Base-by-base conservation (phyloP, 2,797 vertebrate genomes). In the Propithecus perrieri region DNA sequence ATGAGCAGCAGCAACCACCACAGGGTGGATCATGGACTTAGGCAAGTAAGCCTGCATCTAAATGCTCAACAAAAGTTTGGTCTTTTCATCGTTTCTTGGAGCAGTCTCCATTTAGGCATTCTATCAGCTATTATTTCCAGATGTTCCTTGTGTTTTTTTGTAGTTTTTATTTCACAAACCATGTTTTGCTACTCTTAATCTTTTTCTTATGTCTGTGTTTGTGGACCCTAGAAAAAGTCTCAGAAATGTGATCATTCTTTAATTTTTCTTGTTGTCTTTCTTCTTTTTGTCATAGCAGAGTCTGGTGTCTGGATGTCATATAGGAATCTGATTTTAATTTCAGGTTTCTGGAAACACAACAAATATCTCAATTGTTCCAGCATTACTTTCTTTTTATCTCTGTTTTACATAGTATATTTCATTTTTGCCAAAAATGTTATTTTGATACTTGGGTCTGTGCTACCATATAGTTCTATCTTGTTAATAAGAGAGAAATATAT, bases 41-140 rank as follows among this genome's bases (percentile, higher is more conserved):
- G 26, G 59, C 9, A 30, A 59, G 61, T 17, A 41, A 30, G 15
- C 43, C 43, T 26, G 41, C 15, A 14, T 65, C 67, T 76, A 18
- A 61, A 55, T 75, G 30, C 41, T 75, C 53, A 20, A 9, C 0
- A 0, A 13, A 33, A 74, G 20, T 86, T 61, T 74, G 61, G 9
- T 33, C 38, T 84, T 89, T 61, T 55, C 48, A 6, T 55, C 41
- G 14, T 72, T 85, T 33, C 38, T 71, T 63, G 71, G 91, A 89
- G 48, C 55, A 48, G 46, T 4, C 43, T 63, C 28, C 50, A 57
- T 74, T 88, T 84, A 93, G 93, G 71, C 84, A 48, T 85, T 93
- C 69, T 90, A 46, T 85, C 59, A 81, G 48, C 81, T 92, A 94
- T 89, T 79, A 76, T 92, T 97, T 97, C 97, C 95, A 97, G 93